A percentile compares a stretch with the other conserved stretches of the same genome.
These are phyloP conservation scores for Tricholauxania praeusta DNA, from an alignment of 2,888 invertebrate species.

Conservation along the genomic window DNA sequence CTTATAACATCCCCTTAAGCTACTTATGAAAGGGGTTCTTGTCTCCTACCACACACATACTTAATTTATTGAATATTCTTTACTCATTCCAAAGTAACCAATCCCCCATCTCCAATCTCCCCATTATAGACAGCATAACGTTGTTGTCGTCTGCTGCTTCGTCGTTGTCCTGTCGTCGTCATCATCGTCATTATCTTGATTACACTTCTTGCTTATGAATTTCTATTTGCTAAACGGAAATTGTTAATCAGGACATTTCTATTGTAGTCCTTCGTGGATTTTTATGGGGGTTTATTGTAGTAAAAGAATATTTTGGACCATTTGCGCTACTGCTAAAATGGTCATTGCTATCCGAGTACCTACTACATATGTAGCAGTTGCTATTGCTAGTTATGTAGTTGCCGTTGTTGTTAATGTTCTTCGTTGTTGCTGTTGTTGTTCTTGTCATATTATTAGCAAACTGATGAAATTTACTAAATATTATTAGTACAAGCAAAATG, in stretches of 20 bases:
- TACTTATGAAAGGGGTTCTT: constrained; percentile 3
- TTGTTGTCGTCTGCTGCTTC: neutral
- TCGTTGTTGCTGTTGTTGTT: constrained; percentile 10
- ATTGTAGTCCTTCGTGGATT: constrained; percentile 12
- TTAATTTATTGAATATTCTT: constrained; percentile 30
- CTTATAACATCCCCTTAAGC: neutral
- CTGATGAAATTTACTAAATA: constrained; percentile 35
- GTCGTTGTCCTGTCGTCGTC: neutral
- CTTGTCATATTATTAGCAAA: constrained; percentile 19
- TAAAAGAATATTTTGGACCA: neutral
- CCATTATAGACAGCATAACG: neutral
- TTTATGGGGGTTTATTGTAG: neutral
- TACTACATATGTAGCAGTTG: neutral
- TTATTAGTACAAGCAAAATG: constrained; percentile 26
- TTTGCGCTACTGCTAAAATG: neutral
- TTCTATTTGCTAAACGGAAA: constrained; percentile 36
- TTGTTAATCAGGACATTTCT: constrained; percentile 37
- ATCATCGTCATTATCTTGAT: constrained; percentile 13
- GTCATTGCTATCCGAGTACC: neutral
- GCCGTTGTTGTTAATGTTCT: no score
- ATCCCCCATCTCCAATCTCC: neutral
- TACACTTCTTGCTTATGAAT: constrained; percentile 23
- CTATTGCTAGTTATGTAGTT: neutral
- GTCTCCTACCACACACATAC: neutral
- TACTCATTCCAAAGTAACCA: neutral